Percentiles rank a stretch among this genome's conserved stretches.
Conservation (phyloP, 35 echinoderm and acorn worm species). For the Anneissia japonica region DNA sequence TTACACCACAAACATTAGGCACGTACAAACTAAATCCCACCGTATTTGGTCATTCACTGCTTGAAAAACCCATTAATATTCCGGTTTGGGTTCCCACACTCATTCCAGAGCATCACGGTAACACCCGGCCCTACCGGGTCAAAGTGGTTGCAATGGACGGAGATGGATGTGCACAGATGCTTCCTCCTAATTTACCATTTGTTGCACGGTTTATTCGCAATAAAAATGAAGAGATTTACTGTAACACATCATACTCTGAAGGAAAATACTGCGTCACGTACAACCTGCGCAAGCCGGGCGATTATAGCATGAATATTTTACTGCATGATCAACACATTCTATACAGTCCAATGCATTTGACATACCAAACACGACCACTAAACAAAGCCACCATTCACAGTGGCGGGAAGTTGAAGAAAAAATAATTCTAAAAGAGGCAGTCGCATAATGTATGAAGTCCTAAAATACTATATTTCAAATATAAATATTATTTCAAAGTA, state of each 20-base stretch:
- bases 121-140: neutral
- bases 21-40: neutral
- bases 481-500: too few species aligned
- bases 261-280: neutral
- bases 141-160: neutral
- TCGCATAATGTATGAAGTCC: neutral
- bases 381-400: neutral
- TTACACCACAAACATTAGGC: neutral
- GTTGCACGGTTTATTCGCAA: neutral
- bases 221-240: neutral
- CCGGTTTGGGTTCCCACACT: neutral
- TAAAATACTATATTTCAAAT: too few species aligned
- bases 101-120: neutral
- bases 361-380: neutral
- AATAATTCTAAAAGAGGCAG: neutral
- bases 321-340: neutral
- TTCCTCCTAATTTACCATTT: neutral
- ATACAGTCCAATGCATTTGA: neutral
- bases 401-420: neutral
- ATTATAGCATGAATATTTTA: neutral
- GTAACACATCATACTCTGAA: neutral
- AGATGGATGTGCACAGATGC: neutral
- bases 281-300: neutral
- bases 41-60: neutral
- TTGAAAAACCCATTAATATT: neutral